Conservation (phyloP, 2,113 vertebrate genomes). For the Varanus komodoensis region DNA sequence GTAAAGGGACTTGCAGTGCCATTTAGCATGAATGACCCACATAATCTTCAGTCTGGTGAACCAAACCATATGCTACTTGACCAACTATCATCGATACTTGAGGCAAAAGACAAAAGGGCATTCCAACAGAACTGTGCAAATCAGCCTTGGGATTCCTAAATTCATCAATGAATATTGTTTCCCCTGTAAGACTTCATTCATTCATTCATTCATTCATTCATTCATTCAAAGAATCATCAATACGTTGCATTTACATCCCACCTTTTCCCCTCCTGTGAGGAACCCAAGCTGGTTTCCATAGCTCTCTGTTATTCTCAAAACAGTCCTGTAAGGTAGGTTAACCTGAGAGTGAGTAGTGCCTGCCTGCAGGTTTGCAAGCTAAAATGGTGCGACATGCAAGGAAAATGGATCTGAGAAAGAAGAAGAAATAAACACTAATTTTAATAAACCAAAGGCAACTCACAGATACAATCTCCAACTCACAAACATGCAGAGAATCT, state of each 20-base stretch:
- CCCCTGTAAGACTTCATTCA: not conserved
- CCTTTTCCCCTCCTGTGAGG: too few relatives aligned
- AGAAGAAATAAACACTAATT: not conserved
- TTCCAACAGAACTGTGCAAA: not conserved
- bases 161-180: not conserved
- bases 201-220: too few relatives aligned
- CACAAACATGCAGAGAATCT: not conserved
- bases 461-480: not conserved
- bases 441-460: not conserved
- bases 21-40: not conserved
- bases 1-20: not conserved
- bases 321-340: too few relatives aligned
- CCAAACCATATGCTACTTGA: not conserved
- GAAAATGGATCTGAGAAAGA: too few relatives aligned
- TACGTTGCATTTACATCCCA: too few relatives aligned
- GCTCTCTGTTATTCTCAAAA: too few relatives aligned
- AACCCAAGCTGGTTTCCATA: too few relatives aligned
- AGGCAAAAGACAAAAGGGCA: not conserved
- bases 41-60: not conserved
- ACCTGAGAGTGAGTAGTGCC: too few relatives aligned
- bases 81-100: not conserved
- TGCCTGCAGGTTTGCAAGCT: too few relatives aligned
- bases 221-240: too few relatives aligned
- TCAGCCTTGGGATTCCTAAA: not conserved
- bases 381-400: too few relatives aligned